A percentile compares a stretch with the other conserved stretches of the same genome.
Conservation (phyloP, 1,140 invertebrate species). For the Cotesia glomerata region DNA sequence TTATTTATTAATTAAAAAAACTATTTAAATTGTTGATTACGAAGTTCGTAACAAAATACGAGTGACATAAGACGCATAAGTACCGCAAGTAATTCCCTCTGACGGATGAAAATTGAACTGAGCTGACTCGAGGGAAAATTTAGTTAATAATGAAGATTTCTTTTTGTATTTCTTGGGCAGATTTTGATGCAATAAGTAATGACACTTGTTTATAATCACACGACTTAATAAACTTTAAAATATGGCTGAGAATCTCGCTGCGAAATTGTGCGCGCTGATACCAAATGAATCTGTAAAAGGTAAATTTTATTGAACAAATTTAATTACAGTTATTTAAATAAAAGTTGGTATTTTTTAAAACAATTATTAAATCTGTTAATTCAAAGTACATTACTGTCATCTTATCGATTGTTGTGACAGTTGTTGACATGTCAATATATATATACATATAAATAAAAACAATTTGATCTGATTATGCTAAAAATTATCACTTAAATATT, state of each 20-base stretch:
- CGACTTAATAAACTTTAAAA: not conserved
- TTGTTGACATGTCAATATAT: not conserved
- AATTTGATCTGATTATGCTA: not conserved
- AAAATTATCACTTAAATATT: not conserved
- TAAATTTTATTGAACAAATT: not conserved
- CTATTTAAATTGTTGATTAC: no score
- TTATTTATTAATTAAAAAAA: no score
- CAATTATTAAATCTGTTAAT: not conserved
- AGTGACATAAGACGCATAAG: no score
- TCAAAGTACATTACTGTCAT: not conserved
- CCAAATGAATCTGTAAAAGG: slow-evolving; percentile 10
- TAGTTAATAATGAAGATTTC: no score
- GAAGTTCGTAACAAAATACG: no score
- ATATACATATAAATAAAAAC: not conserved
- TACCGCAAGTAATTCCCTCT: no score
- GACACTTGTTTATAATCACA: not conserved
- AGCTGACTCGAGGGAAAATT: no score
- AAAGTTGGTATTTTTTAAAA: not conserved
- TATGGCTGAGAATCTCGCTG: slow-evolving; percentile 27
- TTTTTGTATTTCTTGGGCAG: no score
- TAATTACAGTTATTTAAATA: not conserved
- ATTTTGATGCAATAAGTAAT: not conserved
- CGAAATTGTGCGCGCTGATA: slow-evolving; percentile 13
- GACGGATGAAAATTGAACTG: no score
- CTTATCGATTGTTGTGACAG: slow-evolving; percentile 7